Evolutionary conservation across 2,888 invertebrate species (phyloP), one percentile per base, ranked within the genome.

Genomic region (Aphidius colemani): DNA sequence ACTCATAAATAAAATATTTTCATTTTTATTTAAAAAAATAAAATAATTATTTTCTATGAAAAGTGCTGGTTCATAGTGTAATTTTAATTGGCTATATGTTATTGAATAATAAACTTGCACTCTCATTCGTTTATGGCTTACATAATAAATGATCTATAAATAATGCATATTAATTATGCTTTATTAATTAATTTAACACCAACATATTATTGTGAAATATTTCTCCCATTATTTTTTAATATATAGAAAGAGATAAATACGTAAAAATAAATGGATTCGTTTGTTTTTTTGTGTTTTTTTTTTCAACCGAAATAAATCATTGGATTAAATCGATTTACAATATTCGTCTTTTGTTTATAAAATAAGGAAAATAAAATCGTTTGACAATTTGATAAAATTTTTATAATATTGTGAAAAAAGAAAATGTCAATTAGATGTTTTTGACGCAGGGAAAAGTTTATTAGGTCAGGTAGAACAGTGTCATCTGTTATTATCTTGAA

Each of bases 211-310:
- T 7, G 13, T 6, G 30, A 50, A 8, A 13, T 51, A 8, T 18
- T 18, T 51, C 10, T 51, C 6, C 18, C 40, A 53, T n/a, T 39
- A 5, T 40, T 41, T 7, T 7, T 13, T 18, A n/a, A n/a, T 53
- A 40, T 40, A 11, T n/a, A 53, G 40, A 7, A 6, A 53, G 53
- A n/a, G 13, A 49, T 5, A n/a, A n/a, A n/a, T 46, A 46, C 48
- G 2, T 30, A 13, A 7, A 39, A 41, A 49, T 39, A 49, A 61
- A 8, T 39, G 53, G 39, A 53, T 53, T 59, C 44, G 44, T 41
- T 71, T 67, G 78, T 70, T 78, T 43, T 78, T 49, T 91, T 90
- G 67, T 46, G 13, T 18, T 18, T 18, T 18, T 18, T 13, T 30
- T 30, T 30, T 13, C 48, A 48, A 13, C 13, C 11, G 7, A 13